Conservation (phyloP, 1,140 invertebrate genomes). For the Trinorchestia longiramus region DNA sequence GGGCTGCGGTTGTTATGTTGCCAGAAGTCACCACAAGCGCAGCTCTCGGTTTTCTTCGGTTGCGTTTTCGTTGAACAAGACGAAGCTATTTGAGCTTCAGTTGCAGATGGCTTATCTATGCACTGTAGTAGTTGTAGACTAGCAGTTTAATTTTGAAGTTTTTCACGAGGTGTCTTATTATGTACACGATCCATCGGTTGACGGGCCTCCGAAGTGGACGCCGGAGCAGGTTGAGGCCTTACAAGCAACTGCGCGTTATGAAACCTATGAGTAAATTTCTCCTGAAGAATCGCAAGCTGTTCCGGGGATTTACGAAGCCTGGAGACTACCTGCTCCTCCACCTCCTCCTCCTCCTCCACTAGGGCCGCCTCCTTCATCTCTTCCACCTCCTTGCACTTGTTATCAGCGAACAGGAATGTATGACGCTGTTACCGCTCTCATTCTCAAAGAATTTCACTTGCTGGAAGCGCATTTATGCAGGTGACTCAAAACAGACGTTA, state of each 20-base stretch:
- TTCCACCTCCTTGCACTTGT: not conserved
- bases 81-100: not conserved
- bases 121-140: not conserved
- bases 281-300: conserved; percentile 29
- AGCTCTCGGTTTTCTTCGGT: conserved; percentile 43
- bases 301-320: not conserved
- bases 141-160: not conserved
- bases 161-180: not conserved
- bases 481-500: not conserved
- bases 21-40: not conserved
- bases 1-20: not conserved
- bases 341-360: not conserved
- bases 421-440: not conserved
- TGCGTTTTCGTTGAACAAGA: conserved; percentile 4
- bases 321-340: not conserved
- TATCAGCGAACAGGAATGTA: not conserved
- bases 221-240: not conserved
- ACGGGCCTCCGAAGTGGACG: not conserved
- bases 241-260: conserved; percentile 52
- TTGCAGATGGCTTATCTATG: not conserved
- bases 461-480: not conserved
- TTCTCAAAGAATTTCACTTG: not conserved
- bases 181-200: not conserved
- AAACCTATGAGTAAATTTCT: conserved; percentile 49
- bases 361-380: not conserved